Evolutionary conservation across 2,113 vertebrate genomes (phyloP).

Genomic region (Gallinago paraguaiae): DNA sequence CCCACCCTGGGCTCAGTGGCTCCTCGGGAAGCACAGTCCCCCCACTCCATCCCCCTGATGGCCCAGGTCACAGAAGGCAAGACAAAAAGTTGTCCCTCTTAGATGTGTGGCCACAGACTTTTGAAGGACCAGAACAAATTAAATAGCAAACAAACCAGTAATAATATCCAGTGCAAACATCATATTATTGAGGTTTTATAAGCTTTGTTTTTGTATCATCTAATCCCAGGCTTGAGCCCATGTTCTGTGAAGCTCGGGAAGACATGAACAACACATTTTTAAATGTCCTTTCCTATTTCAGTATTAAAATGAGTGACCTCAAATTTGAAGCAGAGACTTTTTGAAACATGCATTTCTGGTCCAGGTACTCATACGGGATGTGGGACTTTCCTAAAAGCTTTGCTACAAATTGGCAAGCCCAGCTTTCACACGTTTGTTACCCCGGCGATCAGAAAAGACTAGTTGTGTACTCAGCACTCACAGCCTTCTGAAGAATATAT

Average conservation of each 20-base stretch:
- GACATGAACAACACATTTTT: neutral
- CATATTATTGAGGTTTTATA: neutral
- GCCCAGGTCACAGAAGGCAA: neutral
- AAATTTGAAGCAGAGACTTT: neutral
- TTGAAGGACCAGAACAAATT: neutral
- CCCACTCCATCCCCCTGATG: rapidly evolving
- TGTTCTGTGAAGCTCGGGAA: neutral
- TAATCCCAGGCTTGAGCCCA: neutral
- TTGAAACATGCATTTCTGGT: neutral
- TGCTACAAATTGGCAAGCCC: neutral
- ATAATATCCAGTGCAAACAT: neutral
- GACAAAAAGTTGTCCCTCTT: neutral
- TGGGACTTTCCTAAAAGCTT: neutral
- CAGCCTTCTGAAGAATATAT: slow-evolving; percentile 24
- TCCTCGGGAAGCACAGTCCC: neutral
- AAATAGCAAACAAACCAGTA: neutral
- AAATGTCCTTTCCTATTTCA: neutral
- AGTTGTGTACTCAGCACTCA: neutral
- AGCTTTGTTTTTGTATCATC: neutral
- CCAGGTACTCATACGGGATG: neutral
- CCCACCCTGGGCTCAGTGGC: no score
- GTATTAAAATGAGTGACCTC: neutral
- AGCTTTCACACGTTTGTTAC: neutral
- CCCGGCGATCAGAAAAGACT: neutral
- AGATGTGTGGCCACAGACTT: neutral